A percentile compares a stretch with the other conserved stretches of the same genome.
phyloP scores from a whole-genome alignment of 64 coral and sea anemone species.

The Montipora capricornis region DNA sequence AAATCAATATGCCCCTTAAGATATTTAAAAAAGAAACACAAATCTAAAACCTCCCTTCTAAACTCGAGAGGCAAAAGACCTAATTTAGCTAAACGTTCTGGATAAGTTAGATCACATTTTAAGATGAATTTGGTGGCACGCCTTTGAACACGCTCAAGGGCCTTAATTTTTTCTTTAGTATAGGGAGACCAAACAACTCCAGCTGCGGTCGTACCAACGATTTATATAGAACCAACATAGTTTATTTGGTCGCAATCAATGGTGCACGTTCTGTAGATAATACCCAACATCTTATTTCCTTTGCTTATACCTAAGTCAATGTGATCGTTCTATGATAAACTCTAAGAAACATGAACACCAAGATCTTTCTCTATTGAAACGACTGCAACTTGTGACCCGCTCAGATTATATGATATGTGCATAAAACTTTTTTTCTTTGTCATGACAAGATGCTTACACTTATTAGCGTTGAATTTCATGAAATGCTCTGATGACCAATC shows the following conservation, averaged over 20 bases:
- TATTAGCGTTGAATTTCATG: constrained; percentile 54
- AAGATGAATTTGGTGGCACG: too few species aligned
- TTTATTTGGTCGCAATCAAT: constrained; percentile 25
- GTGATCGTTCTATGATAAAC: constrained; percentile 56
- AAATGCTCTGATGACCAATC: constrained; percentile 35
- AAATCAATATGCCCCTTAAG: too few species aligned
- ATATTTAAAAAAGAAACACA: too few species aligned
- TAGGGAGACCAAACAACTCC: too few species aligned
- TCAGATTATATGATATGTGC: not conserved
- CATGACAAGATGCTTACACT: constrained; percentile 49
- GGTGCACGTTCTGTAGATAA: constrained; percentile 28
- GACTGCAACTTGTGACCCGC: not conserved
- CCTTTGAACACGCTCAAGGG: too few species aligned
- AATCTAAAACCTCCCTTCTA: too few species aligned
- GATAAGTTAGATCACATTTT: too few species aligned
- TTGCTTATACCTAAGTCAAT: constrained; percentile 39
- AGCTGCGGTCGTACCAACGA: not conserved
- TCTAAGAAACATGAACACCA: constrained; percentile 62
- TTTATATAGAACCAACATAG: constrained; percentile 32
- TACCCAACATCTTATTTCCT: constrained; percentile 53
- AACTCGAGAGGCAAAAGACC: too few species aligned
- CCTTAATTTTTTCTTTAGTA: too few species aligned
- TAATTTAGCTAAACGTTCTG: too few species aligned
- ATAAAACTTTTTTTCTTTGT: constrained; percentile 52
- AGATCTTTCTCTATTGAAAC: constrained; percentile 47